Base-by-base conservation (phyloP, 2,888 invertebrate genomes). In the Campoplex nolae region DNA sequence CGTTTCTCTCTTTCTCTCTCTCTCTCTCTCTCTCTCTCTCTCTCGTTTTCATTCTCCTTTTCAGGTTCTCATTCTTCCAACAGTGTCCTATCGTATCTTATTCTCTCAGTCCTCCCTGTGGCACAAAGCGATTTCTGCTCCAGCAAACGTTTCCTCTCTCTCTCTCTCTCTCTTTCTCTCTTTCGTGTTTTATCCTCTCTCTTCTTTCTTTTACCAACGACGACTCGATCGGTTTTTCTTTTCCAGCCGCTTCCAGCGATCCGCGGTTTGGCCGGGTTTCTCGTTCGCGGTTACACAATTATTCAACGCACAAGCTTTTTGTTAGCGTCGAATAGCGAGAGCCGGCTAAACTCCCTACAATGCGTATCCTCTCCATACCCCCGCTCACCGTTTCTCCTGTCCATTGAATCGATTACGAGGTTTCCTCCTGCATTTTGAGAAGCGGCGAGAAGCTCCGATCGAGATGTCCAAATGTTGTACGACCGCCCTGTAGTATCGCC, bases 201-300 rank as follows among this genome's bases (percentile, higher is more conserved):
- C 80, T 65, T 81, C 74, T 78, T 58, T 79, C 67, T 70, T 74
- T 65, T 78, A 84, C 90, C 88, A 89, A 90, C 89, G 89, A 88
- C 89, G 89, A 88, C 89, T 88, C 90, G 88, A 90, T 91, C 90
- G 91, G 90, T 90, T 90, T 89, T 90, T 75, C 16, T 70, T 76
- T 78, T 45, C 18, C 16, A 65, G 65, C 58, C 86, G 65, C 38
- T 74, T 67, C 70, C 80, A 78, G 74, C 81, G 54, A 51, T 58
- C 65, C 77, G 79, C 35, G 48, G 65, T 45, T 70, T 38, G 4
- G 38, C 67, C 62, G n/a, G 68, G 16, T 54, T 71, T 65, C 74
- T 67, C 51, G 68, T 45, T 58, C 73, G 62, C 58, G 82, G 81
- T 88, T 82, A 78, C 86, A 86, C 79, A 86, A 88, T 88, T 83